phyloP scores from a whole-genome alignment of 2,797 vertebrate species.

The Buphagus erythrorhynchus region DNA sequence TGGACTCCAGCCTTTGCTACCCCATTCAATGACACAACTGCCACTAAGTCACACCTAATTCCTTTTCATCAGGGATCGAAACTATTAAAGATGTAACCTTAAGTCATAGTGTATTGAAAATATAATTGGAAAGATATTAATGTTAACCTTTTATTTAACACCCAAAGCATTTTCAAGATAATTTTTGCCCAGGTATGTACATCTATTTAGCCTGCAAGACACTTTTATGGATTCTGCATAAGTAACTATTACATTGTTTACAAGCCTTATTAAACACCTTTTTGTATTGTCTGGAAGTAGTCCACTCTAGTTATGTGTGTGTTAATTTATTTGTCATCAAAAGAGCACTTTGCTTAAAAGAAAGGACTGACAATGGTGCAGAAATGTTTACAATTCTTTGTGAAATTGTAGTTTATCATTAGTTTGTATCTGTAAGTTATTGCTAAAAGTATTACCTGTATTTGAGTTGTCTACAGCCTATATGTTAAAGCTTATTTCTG shows the following conservation, averaged over 20 bases:
- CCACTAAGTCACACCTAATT: constrained; percentile 91
- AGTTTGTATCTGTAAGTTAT: constrained; percentile 86
- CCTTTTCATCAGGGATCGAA: constrained; percentile 76
- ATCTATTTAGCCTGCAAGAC: constrained; percentile 81
- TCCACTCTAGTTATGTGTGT: constrained; percentile 82
- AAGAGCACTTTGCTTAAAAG: constrained; percentile 92
- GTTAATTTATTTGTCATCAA: constrained; percentile 96
- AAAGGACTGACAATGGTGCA: constrained; percentile 84
- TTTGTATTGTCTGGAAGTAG: constrained; percentile 85
- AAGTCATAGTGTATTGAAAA: constrained; percentile 72
- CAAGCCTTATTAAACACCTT: constrained; percentile 76
- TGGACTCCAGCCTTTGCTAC: constrained; percentile 90
- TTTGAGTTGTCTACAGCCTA: constrained; percentile 81
- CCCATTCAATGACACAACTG: constrained; percentile 90
- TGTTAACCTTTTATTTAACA: constrained; percentile 78
- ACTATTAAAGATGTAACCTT: constrained; percentile 72
- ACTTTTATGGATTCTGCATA: constrained; percentile 79
- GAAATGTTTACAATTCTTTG: constrained; percentile 86
- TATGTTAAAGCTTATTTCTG: constrained; percentile 80
- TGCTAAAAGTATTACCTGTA: constrained; percentile 79
- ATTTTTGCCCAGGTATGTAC: constrained; percentile 74
- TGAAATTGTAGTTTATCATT: constrained; percentile 82
- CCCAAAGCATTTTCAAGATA: constrained; percentile 69
- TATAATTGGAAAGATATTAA: constrained; percentile 71
- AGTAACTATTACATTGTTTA: constrained; percentile 77